Evolutionary conservation across 2,113 vertebrate species (phyloP).

Genomic region (Thunnus thynnus): DNA sequence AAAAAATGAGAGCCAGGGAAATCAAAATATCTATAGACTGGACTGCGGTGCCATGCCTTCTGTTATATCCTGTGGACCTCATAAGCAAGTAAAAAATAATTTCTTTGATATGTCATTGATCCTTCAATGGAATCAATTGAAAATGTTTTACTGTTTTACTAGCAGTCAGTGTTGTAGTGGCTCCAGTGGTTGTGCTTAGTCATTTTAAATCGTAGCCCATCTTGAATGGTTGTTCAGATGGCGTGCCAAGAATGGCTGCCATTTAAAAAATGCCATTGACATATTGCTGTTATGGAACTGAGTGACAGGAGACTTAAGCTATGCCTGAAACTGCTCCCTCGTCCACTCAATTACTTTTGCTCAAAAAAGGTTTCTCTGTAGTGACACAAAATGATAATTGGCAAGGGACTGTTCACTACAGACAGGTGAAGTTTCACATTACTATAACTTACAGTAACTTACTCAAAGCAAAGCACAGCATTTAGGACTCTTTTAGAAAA

Average conservation of each 20-base stretch:
- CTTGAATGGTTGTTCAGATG: neutral
- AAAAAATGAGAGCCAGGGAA: too few relatives aligned
- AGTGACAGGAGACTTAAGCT: neutral
- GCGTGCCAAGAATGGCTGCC: neutral
- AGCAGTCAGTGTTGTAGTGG: too few relatives aligned
- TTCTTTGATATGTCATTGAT: neutral
- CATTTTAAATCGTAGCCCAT: neutral
- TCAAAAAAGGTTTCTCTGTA: neutral
- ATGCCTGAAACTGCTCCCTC: conserved; percentile 1
- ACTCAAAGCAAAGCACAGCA: neutral
- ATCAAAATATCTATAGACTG: too few relatives aligned
- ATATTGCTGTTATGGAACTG: neutral
- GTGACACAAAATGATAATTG: neutral
- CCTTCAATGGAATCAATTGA: neutral
- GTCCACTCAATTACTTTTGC: neutral
- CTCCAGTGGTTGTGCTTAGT: too few relatives aligned
- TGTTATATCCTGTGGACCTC: too few relatives aligned
- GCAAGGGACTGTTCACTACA: neutral
- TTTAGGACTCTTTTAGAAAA: too few relatives aligned
- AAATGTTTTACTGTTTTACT: too few relatives aligned
- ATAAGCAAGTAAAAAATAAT: neutral
- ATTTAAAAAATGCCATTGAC: neutral
- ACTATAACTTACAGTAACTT: neutral
- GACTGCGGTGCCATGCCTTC: too few relatives aligned
- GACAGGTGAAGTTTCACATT: neutral